Percentiles rank a stretch among this genome's conserved stretches.
These are phyloP conservation scores for Bombycilla garrulus DNA, from an alignment of 2,113 vertebrate species.

Conservation along the genomic window DNA sequence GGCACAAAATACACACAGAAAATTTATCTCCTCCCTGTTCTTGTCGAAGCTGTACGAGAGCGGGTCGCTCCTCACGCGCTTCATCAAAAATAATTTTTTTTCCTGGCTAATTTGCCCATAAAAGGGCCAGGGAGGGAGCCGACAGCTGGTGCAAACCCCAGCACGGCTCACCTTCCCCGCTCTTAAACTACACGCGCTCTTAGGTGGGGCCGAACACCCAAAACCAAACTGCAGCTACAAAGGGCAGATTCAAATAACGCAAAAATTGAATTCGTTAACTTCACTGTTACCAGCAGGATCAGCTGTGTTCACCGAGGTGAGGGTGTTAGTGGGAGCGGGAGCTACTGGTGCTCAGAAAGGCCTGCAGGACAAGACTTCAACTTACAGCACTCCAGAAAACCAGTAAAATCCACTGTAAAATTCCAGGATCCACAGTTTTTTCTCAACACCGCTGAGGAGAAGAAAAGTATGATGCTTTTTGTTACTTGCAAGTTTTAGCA, in stretches of 20 bases:
- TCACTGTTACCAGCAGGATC: too few species aligned
- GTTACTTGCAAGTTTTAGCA: background rate
- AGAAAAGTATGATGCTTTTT: slow-evolving; percentile 28
- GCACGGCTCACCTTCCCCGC: background rate
- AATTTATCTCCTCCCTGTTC: fast-evolving
- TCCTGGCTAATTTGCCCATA: fast-evolving
- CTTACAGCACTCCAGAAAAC: slow-evolving; percentile 43
- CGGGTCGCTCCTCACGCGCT: fast-evolving
- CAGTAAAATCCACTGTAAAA: slow-evolving; percentile 30
- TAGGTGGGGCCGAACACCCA: background rate
- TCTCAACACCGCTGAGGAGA: slow-evolving; percentile 21
- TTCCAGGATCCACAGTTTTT: slow-evolving; percentile 34
- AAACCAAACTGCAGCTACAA: background rate
- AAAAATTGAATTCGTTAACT: background rate
- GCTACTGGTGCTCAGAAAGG: background rate
- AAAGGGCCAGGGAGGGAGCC: background rate
- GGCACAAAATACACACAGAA: background rate
- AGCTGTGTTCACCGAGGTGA: too few species aligned
- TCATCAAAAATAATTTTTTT: background rate
- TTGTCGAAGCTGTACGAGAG: fast-evolving
- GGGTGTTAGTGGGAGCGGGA: background rate
- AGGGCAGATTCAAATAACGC: background rate
- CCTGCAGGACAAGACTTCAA: background rate
- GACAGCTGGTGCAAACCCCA: fast-evolving
- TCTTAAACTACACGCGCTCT: background rate